A percentile compares a stretch with the other conserved stretches of the same genome.
These are phyloP conservation scores for Indicator maculatus DNA, from an alignment of 2,113 vertebrate genomes.

Conservation along the genomic window DNA sequence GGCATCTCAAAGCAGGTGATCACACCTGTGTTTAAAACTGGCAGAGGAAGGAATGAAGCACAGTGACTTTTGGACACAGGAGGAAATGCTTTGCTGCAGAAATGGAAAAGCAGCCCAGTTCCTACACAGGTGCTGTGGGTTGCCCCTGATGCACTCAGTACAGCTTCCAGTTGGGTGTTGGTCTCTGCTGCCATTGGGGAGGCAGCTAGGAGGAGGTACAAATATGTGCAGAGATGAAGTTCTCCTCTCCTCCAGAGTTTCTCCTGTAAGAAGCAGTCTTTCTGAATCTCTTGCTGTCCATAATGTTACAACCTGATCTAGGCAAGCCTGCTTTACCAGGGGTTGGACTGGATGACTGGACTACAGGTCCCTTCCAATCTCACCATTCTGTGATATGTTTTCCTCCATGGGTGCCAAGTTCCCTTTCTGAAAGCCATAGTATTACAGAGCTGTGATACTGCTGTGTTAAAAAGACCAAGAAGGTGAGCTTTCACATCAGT, in stretches of 20 bases:
- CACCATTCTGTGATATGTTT: too few species aligned
- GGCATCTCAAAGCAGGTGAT: not conserved
- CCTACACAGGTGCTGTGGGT: accelerated
- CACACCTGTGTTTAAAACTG: not conserved
- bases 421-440: not conserved
- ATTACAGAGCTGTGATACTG: not conserved
- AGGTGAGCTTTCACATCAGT: not conserved
- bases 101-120: not conserved
- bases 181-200: not conserved
- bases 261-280: not conserved
- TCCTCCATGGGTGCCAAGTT: too few species aligned
- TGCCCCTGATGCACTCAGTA: not conserved
- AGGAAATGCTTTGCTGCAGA: not conserved
- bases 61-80: not conserved
- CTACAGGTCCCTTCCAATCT: too few species aligned
- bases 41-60: not conserved
- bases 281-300: not conserved
- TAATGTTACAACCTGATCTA: too few species aligned
- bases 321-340: too few species aligned
- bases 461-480: not conserved
- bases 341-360: too few species aligned
- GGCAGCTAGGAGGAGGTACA: not conserved
- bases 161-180: not conserved
- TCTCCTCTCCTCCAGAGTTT: not conserved
- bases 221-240: not conserved